These are phyloP conservation scores for Bimastos eiseni DNA, from an alignment of 2,888 invertebrate genomes.

Conservation along the genomic window DNA sequence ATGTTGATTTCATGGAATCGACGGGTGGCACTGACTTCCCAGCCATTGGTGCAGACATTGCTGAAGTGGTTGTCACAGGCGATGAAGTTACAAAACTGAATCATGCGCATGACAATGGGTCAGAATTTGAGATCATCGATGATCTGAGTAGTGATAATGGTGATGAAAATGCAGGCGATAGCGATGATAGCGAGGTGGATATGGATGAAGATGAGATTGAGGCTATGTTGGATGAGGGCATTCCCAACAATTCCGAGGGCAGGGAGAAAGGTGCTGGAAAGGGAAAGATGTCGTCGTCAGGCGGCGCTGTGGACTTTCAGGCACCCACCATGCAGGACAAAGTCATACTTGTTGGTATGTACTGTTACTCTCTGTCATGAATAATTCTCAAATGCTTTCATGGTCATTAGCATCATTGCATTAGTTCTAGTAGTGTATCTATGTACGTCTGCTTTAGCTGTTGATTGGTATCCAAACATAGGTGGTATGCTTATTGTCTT, in stretches of 20 bases:
- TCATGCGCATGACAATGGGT: not conserved
- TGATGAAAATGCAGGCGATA: conserved; percentile 29
- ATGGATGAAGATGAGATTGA: conserved; percentile 44
- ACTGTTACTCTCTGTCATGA: not conserved
- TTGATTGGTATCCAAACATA: not conserved
- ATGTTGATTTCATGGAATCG: not conserved
- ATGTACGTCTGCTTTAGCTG: not conserved
- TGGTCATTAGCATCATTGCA: not conserved
- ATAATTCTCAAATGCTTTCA: not conserved
- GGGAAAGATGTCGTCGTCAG: conserved; percentile 27
- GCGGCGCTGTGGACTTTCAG: conserved; percentile 37
- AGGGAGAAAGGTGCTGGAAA: conserved; percentile 26
- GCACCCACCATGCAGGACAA: conserved; percentile 41
- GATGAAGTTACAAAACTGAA: not conserved
- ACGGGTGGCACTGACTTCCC: not conserved
- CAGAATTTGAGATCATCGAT: conserved; percentile 42
- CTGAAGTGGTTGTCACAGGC: not conserved
- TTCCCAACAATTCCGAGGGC: conserved; percentile 27
- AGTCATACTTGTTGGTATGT: conserved; percentile 42
- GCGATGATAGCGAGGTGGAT: conserved; percentile 32
- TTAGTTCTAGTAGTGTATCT: not conserved
- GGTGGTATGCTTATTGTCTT: not conserved
- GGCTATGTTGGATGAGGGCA: conserved; percentile 43
- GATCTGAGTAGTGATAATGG: conserved; percentile 33
- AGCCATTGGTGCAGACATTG: not conserved